Evolutionary conservation across 2,113 vertebrate genomes (phyloP), one percentile per base, ranked within the genome.

Genomic region (Microcebus lehilahytsara): DNA sequence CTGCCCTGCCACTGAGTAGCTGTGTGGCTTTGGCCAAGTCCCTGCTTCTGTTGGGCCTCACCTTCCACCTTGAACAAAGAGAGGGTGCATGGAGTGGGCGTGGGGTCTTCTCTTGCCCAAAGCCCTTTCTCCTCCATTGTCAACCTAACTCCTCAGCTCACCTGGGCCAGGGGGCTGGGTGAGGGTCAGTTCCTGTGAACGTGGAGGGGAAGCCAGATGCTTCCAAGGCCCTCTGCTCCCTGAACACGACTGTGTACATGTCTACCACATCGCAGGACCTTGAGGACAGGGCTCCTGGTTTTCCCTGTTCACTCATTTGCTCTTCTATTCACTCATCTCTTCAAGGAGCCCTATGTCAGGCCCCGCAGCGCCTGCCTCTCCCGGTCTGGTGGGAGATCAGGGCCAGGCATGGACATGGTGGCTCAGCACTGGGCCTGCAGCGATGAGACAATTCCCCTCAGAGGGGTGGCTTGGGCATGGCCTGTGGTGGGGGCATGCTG

Each of bases 81-180:
- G 2, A 0, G 9, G 12, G 19, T 8, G 1, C 53, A 3, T 3
- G 3, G n/a, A 5, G 42, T 42, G 42, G 5, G 42, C 40, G 58
- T 14, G 49, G 40, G 40, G 13, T 16, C 13, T 46, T 37, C 49
- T 27, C 6, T 1, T 12, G 20, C 32, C 23, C 37, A 56, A 77
- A 60, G 81, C 27, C 5, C 5, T 27, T 77, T 56, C 81, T 85
- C 40, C 14, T 66, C 58, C 3, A 0, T 72, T 37, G 17, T 20
- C 34, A 3, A 1, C 58, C 32, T 60, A 14, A 20, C 67, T 78
- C 62, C 17, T 83, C 42, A 9, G 34, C 80, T 80, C 37, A 37
- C 25, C 58, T 12, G 34, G 58, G 17, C 46, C 64, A 12, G 51
- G 79, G 74, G 46, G 32, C 34, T 60, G n/a, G 19, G 30, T 13